Base-by-base conservation (phyloP, 2,888 invertebrate species). In the Ophioninae sp. region DNA sequence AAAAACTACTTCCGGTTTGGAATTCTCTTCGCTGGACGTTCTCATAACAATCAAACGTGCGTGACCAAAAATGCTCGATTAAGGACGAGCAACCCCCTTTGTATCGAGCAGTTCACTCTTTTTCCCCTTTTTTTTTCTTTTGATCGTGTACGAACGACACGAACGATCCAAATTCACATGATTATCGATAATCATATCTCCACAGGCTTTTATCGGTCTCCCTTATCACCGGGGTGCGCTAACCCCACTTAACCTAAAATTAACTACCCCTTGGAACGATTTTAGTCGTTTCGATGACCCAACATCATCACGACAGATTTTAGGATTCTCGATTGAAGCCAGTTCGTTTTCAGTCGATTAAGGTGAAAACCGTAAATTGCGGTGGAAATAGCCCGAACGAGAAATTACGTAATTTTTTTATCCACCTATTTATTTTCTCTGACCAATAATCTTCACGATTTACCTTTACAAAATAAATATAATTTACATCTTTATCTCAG, bases 111-210 rank as follows among this genome's bases (percentile, higher is more conserved):
- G 85, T 10, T 22, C 23, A 30, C 17, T 13, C 0, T 13, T 23
- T 23, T 13, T 22, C 23, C 10, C 7, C 5, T 8, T 63, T 61
- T 61, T 2, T 20, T 8, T 63, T 23, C 63, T 23, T 23, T 63
- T 23, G 13, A 10, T 30, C 13, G 13, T 13, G 86, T 84, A 67
- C 79, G 85, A 85, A 86, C 87, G 89, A 80, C 87, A 58, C 64
- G 72, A 71, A 10, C n/a, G 39, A 23, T 56, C 64, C 37, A 56
- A n/a, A 22, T 41, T 73, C 73, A 73, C 44, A 56, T 30, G 13
- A 56, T 71, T 78, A 78, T 37, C 30, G 30, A 17, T 69, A 71
- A 69, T 69, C 51, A 61, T 37, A 63, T 44, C 51, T 63, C 41
- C 30, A 51, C 41, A 10, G 23, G 44, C 37, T 37, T 6, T 78